phyloP scores from a whole-genome alignment of 2,113 vertebrate species.

The Dasyornis broadbenti region DNA sequence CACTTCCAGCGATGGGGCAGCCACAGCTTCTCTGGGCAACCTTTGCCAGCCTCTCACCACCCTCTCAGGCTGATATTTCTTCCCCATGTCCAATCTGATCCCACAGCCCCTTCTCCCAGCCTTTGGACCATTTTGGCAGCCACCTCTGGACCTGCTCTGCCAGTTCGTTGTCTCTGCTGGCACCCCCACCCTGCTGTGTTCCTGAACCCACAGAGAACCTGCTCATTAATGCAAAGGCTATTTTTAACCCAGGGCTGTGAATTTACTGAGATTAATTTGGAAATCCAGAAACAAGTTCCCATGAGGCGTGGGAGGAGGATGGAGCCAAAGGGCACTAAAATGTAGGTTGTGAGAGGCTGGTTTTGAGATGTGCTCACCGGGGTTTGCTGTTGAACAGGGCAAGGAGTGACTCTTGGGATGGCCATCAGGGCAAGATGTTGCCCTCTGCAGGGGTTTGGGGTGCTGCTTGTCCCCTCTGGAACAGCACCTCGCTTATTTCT shows the following conservation, averaged over 20 bases:
- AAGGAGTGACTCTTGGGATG: neutral
- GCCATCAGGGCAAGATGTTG: neutral
- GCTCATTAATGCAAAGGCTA: neutral
- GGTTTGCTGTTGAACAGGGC: neutral
- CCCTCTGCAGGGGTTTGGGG: neutral
- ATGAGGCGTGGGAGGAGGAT: neutral
- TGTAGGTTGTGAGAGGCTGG: neutral
- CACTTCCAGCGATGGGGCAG: neutral
- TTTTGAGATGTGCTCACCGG: neutral
- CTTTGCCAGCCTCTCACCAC: neutral
- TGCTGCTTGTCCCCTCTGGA: neutral
- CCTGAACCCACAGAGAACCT: neutral
- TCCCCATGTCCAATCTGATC: neutral
- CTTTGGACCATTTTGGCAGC: neutral
- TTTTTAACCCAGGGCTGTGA: neutral
- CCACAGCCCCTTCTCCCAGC: neutral
- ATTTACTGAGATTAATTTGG: neutral
- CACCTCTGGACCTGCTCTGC: neutral
- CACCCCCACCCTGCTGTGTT: fast-evolving
- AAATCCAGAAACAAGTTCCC: neutral
- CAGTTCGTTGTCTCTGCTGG: neutral
- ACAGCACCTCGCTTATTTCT: neutral
- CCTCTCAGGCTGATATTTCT: neutral
- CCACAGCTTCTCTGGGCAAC: neutral
- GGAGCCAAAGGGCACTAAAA: neutral